Percentiles rank a stretch among this genome's conserved stretches.
Conservation (phyloP, 2,797 vertebrate species). For the Sebastes matsubarae region DNA sequence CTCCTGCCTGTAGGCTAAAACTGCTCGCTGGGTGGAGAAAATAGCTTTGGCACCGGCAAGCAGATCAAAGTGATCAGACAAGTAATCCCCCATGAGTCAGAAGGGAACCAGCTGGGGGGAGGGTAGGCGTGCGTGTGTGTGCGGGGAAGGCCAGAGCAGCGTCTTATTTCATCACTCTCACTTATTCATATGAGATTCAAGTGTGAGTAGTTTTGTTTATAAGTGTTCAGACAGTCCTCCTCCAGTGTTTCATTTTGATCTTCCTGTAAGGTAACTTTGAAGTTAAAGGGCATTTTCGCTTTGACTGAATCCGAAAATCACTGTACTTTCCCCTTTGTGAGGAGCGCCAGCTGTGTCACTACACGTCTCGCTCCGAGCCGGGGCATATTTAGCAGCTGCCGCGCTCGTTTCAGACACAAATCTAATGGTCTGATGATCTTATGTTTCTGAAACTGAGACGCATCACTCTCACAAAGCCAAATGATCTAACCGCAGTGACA, state of each 20-base stretch:
- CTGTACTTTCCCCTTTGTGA: constrained; percentile 74
- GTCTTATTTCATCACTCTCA: constrained; percentile 67
- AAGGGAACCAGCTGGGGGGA: constrained; percentile 62
- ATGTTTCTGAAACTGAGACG: constrained; percentile 62
- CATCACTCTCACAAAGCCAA: constrained; percentile 53
- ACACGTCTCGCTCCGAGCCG: constrained; percentile 28
- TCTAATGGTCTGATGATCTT: constrained; percentile 40
- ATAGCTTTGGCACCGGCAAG: constrained; percentile 71
- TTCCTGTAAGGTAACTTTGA: constrained; percentile 76
- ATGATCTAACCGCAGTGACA: constrained; percentile 51
- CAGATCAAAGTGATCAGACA: constrained; percentile 80
- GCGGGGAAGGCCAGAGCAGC: constrained; percentile 23
- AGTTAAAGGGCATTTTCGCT: constrained; percentile 75
- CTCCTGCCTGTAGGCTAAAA: constrained; percentile 55
- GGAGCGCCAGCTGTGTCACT: constrained; percentile 67
- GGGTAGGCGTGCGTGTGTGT: neutral
- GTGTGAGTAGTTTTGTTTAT: constrained; percentile 24
- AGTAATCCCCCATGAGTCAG: constrained; percentile 83
- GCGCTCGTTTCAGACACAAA: constrained; percentile 27
- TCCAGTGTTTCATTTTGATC: constrained; percentile 60
- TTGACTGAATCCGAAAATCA: constrained; percentile 75
- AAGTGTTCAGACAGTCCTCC: constrained; percentile 56
- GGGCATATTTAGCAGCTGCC: constrained; percentile 38
- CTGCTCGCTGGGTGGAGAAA: constrained; percentile 62
- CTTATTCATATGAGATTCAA: constrained; percentile 38